A percentile compares a stretch with the other conserved stretches of the same genome.
Conservation (phyloP, 2,797 vertebrate species). For the Hozukius guyotensis region DNA sequence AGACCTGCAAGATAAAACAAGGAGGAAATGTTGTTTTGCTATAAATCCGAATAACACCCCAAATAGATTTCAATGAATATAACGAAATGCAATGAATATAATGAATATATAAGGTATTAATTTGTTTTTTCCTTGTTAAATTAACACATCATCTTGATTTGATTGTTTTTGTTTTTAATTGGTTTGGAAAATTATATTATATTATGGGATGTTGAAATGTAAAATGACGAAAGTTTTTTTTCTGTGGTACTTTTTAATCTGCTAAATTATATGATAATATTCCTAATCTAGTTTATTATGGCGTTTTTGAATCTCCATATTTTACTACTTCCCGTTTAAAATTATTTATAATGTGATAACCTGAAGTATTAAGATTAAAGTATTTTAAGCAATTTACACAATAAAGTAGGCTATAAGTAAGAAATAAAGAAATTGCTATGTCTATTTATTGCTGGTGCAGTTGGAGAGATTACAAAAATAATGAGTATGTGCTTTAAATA, state of each 20-base stretch:
- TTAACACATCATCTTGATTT: no score
- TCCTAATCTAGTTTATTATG: background rate
- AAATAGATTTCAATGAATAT: background rate
- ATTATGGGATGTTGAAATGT: background rate
- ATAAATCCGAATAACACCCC: background rate
- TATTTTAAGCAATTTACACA: background rate
- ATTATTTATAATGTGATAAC: background rate
- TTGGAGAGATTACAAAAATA: background rate
- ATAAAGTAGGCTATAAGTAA: background rate
- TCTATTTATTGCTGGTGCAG: background rate
- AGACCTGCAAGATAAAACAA: background rate
- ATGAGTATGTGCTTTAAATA: background rate
- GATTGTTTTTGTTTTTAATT: background rate
- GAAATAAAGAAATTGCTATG: background rate
- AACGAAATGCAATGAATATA: no score
- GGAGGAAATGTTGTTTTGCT: background rate
- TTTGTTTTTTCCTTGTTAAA: background rate
- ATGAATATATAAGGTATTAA: background rate
- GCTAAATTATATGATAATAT: background rate
- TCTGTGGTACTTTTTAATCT: background rate
- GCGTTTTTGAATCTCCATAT: background rate
- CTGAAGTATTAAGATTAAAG: background rate
- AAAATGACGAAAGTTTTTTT: background rate
- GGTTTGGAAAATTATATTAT: background rate
- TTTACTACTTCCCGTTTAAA: background rate